Evolutionary conservation across 2,888 invertebrate species (phyloP).

Genomic region (Tigriopus californicus): DNA sequence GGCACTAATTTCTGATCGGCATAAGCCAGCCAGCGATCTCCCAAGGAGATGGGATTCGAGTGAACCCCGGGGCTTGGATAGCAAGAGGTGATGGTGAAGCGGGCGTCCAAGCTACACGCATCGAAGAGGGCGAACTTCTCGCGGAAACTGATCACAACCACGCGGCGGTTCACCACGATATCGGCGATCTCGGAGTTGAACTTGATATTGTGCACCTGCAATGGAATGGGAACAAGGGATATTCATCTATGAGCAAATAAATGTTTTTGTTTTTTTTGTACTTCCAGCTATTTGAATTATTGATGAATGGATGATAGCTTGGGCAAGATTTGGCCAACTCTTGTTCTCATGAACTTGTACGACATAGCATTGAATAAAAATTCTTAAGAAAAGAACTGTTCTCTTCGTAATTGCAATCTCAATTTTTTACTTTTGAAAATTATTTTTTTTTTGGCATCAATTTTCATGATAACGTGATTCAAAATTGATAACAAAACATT

Average conservation of each 20-base stretch:
- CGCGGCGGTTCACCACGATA: slow-evolving; percentile 68
- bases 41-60: slow-evolving; percentile 56
- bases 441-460: too few relatives aligned
- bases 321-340: neutral
- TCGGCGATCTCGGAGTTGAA: slow-evolving; percentile 77
- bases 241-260: neutral
- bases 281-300: neutral
- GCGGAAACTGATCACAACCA: slow-evolving; percentile 66
- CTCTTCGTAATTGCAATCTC: too few relatives aligned
- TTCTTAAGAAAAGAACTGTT: too few relatives aligned
- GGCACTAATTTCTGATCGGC: slow-evolving; percentile 67
- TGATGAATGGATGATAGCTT: neutral
- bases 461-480: too few relatives aligned
- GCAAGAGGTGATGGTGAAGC: slow-evolving; percentile 70
- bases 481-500: too few relatives aligned
- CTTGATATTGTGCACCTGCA: slow-evolving; percentile 64
- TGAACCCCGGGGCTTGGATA: slow-evolving; percentile 47
- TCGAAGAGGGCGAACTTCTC: slow-evolving; percentile 82
- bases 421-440: too few relatives aligned
- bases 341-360: too few relatives aligned
- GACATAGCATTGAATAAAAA: too few relatives aligned
- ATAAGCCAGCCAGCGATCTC: slow-evolving; percentile 39
- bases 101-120: slow-evolving; percentile 65
- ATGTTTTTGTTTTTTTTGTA: neutral
- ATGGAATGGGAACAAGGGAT: neutral